These are phyloP conservation scores for Lordiphosa andalusiaca DNA, from an alignment of 2,888 invertebrate genomes.

Conservation along the genomic window DNA sequence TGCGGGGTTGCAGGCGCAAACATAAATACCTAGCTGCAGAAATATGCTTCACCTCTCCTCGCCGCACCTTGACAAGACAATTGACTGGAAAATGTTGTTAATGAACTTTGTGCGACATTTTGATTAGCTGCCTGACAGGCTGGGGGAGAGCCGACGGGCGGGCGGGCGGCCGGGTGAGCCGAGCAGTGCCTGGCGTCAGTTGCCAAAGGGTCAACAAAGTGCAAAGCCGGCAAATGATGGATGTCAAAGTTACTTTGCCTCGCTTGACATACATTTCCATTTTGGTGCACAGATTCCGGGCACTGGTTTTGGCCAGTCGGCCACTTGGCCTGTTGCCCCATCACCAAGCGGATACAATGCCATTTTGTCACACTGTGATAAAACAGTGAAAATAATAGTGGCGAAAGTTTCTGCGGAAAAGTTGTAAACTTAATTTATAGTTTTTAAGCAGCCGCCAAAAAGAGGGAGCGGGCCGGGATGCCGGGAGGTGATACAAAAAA, in stretches of 20 bases:
- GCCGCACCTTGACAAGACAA: conserved; percentile 58
- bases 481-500: conserved; percentile 48
- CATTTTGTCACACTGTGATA: conserved; percentile 70
- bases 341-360: conserved; percentile 42
- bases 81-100: conserved; percentile 73
- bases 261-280: conserved; percentile 61
- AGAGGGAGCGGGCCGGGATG: neutral
- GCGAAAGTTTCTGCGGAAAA: conserved; percentile 58
- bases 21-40: conserved; percentile 31
- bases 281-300: conserved; percentile 7
- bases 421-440: conserved; percentile 73
- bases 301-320: neutral
- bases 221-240: conserved; percentile 58
- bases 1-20: conserved; percentile 14
- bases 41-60: conserved; percentile 34
- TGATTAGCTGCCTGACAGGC: conserved; percentile 66
- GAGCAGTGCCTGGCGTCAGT: too few relatives aligned
- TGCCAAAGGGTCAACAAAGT: conserved; percentile 61
- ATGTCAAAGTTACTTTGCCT: conserved; percentile 57
- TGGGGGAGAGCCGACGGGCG: conserved; percentile 5
- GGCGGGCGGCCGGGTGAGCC: neutral
- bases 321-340: conserved; percentile 3
- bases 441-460: conserved; percentile 63
- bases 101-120: conserved; percentile 72
- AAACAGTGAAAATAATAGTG: conserved; percentile 52